Evolutionary conservation across 2,797 vertebrate genomes (phyloP).

Genomic region (Sphenopsis melanotis): DNA sequence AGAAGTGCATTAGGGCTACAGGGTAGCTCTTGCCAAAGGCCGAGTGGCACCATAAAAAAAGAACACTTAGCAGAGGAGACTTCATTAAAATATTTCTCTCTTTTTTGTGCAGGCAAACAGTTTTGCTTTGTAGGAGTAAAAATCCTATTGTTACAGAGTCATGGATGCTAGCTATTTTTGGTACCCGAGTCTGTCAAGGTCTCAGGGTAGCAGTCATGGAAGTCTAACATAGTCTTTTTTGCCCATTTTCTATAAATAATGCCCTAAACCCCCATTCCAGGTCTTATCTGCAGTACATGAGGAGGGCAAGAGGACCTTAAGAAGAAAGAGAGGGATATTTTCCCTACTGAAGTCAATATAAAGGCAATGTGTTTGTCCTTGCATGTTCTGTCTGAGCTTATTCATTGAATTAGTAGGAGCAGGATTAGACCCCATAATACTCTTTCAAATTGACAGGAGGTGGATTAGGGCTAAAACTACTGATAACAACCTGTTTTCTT

Average conservation of each 20-base stretch:
- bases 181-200: not conserved
- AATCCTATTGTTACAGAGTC: not conserved
- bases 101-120: not conserved
- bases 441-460: not conserved
- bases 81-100: conserved; percentile 35
- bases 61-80: not conserved
- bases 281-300: not conserved
- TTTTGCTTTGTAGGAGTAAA: not conserved
- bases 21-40: conserved; percentile 27
- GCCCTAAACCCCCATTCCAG: not conserved
- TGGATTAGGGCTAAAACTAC: conserved; percentile 25
- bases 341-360: not conserved
- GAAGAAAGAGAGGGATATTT: not conserved
- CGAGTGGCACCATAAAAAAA: not conserved
- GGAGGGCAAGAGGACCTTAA: not conserved
- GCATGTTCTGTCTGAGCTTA: not conserved
- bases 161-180: not conserved
- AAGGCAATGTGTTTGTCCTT: not conserved
- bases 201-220: not conserved
- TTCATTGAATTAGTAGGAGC: not conserved
- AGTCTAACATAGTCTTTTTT: not conserved
- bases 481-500: conserved; percentile 6
- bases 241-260: not conserved
- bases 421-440: conserved; percentile 14
- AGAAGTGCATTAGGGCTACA: conserved; percentile 31